Evolutionary conservation across 2,797 vertebrate species (phyloP).

Genomic region (Adelosebastes latens): DNA sequence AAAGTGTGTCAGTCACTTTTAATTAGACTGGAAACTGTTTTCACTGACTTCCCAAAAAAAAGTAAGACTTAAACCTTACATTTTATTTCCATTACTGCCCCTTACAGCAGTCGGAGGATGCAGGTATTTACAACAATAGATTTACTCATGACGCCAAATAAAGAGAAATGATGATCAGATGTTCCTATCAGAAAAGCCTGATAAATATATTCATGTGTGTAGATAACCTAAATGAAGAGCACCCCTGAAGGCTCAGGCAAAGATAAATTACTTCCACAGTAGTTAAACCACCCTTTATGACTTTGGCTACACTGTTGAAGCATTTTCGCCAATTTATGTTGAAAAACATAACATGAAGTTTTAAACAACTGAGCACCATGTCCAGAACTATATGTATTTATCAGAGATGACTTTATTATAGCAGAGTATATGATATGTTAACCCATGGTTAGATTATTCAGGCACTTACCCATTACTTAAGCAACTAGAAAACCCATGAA

Average conservation of each 20-base stretch:
- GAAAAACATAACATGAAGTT: background rate
- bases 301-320: background rate
- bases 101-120: background rate
- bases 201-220: background rate
- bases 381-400: background rate
- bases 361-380: background rate
- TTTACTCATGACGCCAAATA: background rate
- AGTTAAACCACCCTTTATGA: background rate
- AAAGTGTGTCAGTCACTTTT: background rate
- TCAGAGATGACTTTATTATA: background rate
- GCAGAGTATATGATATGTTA: slow-evolving; percentile 1
- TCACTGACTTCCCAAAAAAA: too few species aligned
- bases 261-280: background rate
- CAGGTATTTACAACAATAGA: background rate
- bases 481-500: slow-evolving; percentile 11
- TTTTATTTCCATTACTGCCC: background rate
- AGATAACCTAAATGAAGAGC: background rate
- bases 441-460: background rate
- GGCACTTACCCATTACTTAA: slow-evolving; percentile 29
- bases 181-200: background rate
- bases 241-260: background rate
- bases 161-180: background rate
- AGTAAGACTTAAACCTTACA: background rate
- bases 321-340: background rate
- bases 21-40: background rate